phyloP scores from a whole-genome alignment of 2,797 vertebrate genomes.

The Danio tinwini region DNA sequence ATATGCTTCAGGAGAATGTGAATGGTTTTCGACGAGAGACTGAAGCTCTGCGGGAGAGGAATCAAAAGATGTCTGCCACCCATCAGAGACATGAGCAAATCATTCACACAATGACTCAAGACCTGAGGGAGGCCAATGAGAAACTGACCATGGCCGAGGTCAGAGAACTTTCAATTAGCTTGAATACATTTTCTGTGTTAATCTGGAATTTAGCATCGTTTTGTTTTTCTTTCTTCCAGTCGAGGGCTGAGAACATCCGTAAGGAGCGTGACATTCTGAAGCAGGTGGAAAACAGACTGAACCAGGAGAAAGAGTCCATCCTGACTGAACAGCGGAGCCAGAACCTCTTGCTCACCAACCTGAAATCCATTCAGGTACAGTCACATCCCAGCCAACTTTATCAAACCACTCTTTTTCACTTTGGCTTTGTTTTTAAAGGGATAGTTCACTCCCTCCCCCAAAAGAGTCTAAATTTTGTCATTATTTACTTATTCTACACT shows the following conservation, averaged over 20 bases:
- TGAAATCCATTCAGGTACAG: conserved; percentile 91
- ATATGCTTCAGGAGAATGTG: conserved; percentile 94
- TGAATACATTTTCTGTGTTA: not conserved
- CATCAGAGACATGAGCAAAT: conserved; percentile 91
- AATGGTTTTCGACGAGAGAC: conserved; percentile 90
- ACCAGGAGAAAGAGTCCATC: conserved; percentile 88
- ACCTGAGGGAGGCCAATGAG: conserved; percentile 89
- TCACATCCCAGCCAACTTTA: not conserved
- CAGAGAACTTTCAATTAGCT: conserved; percentile 20
- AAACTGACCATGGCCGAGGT: conserved; percentile 92
- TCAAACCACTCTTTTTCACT: too few species aligned
- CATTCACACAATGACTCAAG: conserved; percentile 93
- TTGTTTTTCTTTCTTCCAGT: conserved; percentile 68
- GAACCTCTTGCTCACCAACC: conserved; percentile 90
- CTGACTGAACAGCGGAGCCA: conserved; percentile 90
- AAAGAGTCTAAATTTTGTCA: too few species aligned
- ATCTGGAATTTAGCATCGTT: too few species aligned
- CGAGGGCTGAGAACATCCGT: conserved; percentile 88
- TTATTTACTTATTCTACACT: too few species aligned
- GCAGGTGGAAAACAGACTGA: conserved; percentile 87
- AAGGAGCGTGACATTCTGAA: conserved; percentile 93
- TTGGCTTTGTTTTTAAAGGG: too few species aligned
- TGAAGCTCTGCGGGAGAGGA: conserved; percentile 85
- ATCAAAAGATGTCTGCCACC: conserved; percentile 86
- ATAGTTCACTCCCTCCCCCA: too few species aligned